Evolutionary conservation across 2,888 invertebrate genomes (phyloP).

Genomic region (Pycnomerus fuliginosus): DNA sequence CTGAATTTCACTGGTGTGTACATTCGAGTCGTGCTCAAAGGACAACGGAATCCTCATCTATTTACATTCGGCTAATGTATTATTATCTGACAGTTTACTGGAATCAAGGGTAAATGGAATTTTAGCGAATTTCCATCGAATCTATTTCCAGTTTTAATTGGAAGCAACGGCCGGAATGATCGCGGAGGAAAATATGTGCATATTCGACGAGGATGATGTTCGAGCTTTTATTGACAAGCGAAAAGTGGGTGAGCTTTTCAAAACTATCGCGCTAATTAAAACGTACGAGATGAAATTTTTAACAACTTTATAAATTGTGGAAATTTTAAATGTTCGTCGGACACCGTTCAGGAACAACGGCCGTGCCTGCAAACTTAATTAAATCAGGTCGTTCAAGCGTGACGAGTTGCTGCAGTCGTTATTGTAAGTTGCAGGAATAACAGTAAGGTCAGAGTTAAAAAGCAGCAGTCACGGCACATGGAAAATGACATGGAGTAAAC

Average conservation of each 20-base stretch:
- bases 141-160: too few relatives aligned
- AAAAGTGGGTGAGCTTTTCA: too few relatives aligned
- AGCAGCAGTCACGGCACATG: constrained; percentile 13
- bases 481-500: constrained; percentile 2
- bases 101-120: too few relatives aligned
- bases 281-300: constrained; percentile 19
- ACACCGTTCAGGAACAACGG: constrained; percentile 23
- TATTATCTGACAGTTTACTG: too few relatives aligned
- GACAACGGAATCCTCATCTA: constrained; percentile 16
- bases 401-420: constrained; percentile 27
- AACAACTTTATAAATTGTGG: constrained; percentile 23
- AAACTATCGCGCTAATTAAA: not conserved
- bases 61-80: too few relatives aligned
- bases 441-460: constrained; percentile 16
- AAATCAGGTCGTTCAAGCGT: constrained; percentile 21
- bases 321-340: constrained; percentile 19
- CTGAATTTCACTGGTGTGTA: too few relatives aligned
- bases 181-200: too few relatives aligned
- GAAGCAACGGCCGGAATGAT: too few relatives aligned
- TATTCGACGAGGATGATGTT: too few relatives aligned
- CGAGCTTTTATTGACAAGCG: too few relatives aligned
- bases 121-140: too few relatives aligned
- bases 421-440: constrained; percentile 25
- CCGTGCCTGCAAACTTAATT: constrained; percentile 24
- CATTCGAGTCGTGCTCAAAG: constrained; percentile 15